phyloP scores from a whole-genome alignment of 2,797 vertebrate species.

The Macropus fuliginosus region DNA sequence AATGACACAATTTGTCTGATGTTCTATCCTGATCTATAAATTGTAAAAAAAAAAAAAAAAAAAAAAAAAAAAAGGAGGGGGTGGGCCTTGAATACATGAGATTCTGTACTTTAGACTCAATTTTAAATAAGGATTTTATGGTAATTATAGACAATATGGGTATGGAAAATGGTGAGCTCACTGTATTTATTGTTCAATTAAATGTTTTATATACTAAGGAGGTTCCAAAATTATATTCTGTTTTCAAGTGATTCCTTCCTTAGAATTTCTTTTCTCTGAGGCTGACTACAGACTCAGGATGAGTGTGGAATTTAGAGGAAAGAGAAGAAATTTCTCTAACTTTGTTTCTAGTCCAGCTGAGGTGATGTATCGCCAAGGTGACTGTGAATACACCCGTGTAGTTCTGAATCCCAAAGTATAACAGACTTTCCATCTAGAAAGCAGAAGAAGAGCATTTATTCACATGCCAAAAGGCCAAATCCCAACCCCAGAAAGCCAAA shows the following conservation, averaged over 20 bases:
- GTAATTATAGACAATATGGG: background rate
- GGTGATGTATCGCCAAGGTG: no score
- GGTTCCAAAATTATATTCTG: constrained; percentile 18
- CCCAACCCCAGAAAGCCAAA: no score
- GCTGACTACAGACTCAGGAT: background rate
- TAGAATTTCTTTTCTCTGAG: background rate
- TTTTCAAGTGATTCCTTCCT: background rate
- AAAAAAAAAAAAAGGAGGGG: background rate
- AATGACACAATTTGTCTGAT: background rate
- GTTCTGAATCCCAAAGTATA: no score
- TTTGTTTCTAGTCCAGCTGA: constrained; percentile 2
- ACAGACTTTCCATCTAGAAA: no score
- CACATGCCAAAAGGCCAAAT: no score
- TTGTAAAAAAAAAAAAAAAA: background rate
- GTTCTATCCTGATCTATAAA: background rate
- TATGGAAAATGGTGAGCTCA: constrained; percentile 1
- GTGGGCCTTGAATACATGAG: background rate
- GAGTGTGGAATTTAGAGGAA: background rate
- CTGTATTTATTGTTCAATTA: constrained; percentile 36
- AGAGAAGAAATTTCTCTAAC: background rate
- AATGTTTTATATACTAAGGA: constrained; percentile 14
- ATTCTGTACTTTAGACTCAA: background rate
- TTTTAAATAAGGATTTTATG: background rate
- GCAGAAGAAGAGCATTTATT: no score
- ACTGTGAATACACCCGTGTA: no score